Conservation (phyloP, 2,113 vertebrate genomes). For the Nicator chloris region DNA sequence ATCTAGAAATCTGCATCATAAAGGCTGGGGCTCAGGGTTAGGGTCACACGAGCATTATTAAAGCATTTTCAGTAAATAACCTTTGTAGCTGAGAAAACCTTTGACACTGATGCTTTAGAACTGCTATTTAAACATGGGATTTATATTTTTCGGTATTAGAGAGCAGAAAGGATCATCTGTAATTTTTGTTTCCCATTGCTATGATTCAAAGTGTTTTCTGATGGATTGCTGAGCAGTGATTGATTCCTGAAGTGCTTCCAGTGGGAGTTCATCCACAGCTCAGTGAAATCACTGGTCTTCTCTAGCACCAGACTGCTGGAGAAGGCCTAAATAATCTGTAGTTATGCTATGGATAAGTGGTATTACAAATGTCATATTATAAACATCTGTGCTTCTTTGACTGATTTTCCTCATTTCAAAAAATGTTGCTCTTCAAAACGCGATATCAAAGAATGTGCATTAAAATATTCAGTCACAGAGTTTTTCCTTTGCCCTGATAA, state of each 20-base stretch:
- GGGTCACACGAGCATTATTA: neutral
- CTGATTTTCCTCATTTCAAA: neutral
- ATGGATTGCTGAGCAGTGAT: neutral
- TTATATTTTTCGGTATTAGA: neutral
- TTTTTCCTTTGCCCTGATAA: neutral
- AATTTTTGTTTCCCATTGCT: neutral
- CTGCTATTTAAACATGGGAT: neutral
- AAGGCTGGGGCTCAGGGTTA: neutral
- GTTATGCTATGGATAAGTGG: fast-evolving
- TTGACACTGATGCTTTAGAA: neutral
- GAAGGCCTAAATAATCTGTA: neutral
- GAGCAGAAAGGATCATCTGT: neutral
- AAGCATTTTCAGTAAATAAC: neutral
- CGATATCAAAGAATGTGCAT: neutral
- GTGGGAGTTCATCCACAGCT: neutral
- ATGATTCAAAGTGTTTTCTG: neutral
- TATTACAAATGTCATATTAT: neutral
- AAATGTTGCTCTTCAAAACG: neutral
- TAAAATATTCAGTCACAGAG: neutral
- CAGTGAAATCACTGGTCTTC: neutral
- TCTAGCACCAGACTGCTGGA: neutral
- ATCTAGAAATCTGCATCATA: neutral
- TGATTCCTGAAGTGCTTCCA: neutral
- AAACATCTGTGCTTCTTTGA: neutral
- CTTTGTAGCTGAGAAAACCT: neutral